These are phyloP conservation scores for Leucoraja erinaceus DNA, from an alignment of 2,113 vertebrate species.

Conservation along the genomic window DNA sequence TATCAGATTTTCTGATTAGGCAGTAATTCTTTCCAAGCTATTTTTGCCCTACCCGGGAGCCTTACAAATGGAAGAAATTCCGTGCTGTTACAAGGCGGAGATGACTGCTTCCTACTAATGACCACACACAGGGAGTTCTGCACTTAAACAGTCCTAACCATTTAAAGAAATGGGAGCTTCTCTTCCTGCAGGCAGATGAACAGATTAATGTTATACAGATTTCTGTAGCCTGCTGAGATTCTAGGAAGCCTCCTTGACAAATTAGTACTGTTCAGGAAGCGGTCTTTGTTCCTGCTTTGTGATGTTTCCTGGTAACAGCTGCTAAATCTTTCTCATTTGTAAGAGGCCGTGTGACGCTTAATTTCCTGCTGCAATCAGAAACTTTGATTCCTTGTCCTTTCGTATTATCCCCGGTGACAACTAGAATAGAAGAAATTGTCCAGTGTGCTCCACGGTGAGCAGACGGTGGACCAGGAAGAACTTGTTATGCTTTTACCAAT, in stretches of 20 bases:
- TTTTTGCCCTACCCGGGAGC: background rate
- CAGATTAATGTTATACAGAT: background rate
- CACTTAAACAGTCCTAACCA: background rate
- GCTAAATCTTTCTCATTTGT: constrained; percentile 49
- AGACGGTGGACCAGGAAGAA: background rate
- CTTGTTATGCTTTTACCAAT: background rate
- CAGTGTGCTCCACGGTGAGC: background rate
- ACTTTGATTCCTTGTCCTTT: constrained; percentile 44
- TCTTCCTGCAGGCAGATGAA: constrained; percentile 1
- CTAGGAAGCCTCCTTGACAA: constrained; percentile 40
- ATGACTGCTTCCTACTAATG: background rate
- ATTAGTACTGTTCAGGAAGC: constrained; percentile 42
- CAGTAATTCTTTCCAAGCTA: background rate
- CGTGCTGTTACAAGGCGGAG: background rate
- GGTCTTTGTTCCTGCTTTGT: constrained; percentile 43
- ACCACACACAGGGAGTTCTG: background rate
- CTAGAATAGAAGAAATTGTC: background rate
- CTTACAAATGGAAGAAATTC: background rate
- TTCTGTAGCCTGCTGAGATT: background rate
- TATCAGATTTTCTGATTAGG: constrained; percentile 8
- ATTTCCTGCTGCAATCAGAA: constrained; percentile 51
- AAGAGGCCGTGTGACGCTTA: constrained; percentile 42
- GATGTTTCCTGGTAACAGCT: constrained; percentile 47
- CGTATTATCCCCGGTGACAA: constrained; percentile 41
- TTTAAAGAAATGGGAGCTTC: background rate